A percentile compares a stretch with the other conserved stretches of the same genome.
Evolutionary conservation across 2,797 vertebrate species (phyloP).

Genomic region (Neosilurus mollespiculum): DNA sequence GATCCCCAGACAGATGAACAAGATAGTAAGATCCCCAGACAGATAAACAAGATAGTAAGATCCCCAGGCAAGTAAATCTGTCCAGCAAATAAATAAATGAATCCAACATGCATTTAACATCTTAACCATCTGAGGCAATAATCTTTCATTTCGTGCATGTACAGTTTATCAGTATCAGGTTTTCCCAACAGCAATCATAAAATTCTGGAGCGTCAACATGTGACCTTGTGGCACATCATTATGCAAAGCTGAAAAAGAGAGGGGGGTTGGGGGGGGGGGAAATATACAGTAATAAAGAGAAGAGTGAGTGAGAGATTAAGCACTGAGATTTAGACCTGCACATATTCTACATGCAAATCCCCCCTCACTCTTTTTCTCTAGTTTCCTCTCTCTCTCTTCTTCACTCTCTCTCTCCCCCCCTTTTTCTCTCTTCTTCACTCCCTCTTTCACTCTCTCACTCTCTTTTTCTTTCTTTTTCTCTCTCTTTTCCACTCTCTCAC

Average conservation of each 20-base stretch:
- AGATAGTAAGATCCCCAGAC: too few relatives aligned
- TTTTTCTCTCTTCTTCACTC: too few relatives aligned
- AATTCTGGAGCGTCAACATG: slow-evolving; percentile 37
- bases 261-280: not conserved
- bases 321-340: slow-evolving; percentile 6
- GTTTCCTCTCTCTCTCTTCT: not conserved
- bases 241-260: slow-evolving; percentile 42
- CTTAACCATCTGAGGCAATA: not conserved
- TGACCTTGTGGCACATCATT: slow-evolving; percentile 59
- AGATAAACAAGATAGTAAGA: too few relatives aligned
- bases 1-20: too few relatives aligned
- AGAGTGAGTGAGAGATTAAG: not conserved
- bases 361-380: not conserved
- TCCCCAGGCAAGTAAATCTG: too few relatives aligned
- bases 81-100: not conserved
- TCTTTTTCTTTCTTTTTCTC: too few relatives aligned
- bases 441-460: too few relatives aligned
- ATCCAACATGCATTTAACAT: not conserved
- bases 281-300: not conserved
- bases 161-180: not conserved
- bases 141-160: not conserved
- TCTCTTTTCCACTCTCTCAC: too few relatives aligned
- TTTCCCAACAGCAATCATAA: not conserved
- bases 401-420: not conserved
- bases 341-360: not conserved